A percentile compares a stretch with the other conserved stretches of the same genome.
Evolutionary conservation across 2,888 invertebrate species (phyloP).

Genomic region (Cyclophora albipunctata): DNA sequence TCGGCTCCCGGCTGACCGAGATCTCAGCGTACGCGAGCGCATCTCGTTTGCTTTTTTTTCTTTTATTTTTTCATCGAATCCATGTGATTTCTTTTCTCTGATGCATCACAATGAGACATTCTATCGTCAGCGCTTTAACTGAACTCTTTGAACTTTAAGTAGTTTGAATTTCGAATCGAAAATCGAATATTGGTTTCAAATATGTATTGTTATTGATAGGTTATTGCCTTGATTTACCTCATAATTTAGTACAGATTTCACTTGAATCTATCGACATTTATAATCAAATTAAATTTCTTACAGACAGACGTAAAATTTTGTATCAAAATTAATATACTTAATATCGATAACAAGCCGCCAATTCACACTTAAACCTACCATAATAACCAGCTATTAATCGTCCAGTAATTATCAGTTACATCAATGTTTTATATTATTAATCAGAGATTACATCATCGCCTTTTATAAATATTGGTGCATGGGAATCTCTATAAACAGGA

Average conservation of each 20-base stretch:
- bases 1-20: slow-evolving; percentile 72
- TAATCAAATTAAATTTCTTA: too few relatives aligned
- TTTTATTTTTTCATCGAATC: slow-evolving; percentile 49
- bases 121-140: slow-evolving; percentile 50
- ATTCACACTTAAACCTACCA: neutral
- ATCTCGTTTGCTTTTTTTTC: slow-evolving; percentile 55
- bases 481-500: slow-evolving; percentile 42
- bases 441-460: slow-evolving; percentile 46
- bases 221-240: too few relatives aligned
- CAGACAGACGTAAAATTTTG: too few relatives aligned
- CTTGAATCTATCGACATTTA: too few relatives aligned
- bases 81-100: slow-evolving; percentile 67
- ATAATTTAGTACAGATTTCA: too few relatives aligned
- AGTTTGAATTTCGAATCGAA: too few relatives aligned
- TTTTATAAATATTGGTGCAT: slow-evolving; percentile 30
- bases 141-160: too few relatives aligned
- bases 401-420: too few relatives aligned
- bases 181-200: too few relatives aligned
- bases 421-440: slow-evolving; percentile 20
- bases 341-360: neutral
- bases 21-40: slow-evolving; percentile 69
- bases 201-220: too few relatives aligned
- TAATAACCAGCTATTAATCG: too few relatives aligned
- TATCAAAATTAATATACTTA: too few relatives aligned
- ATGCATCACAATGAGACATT: slow-evolving; percentile 70